A percentile compares a stretch with the other conserved stretches of the same genome.
phyloP scores from a whole-genome alignment of 2,113 vertebrate genomes.

The Mus spicilegus region DNA sequence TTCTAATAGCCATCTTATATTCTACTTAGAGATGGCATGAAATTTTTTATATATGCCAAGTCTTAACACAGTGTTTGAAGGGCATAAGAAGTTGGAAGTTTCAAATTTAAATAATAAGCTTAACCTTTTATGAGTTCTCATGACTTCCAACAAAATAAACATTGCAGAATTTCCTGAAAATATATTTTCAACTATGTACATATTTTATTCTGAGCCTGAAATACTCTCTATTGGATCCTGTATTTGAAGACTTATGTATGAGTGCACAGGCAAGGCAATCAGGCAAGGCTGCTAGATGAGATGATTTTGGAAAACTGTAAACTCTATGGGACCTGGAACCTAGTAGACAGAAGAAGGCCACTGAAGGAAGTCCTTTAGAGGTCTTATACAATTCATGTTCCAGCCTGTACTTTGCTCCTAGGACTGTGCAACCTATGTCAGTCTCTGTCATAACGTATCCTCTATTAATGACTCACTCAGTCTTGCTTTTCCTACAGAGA shows the following conservation, averaged over 20 bases:
- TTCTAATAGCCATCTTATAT: slow-evolving; percentile 73
- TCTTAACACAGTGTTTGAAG: slow-evolving; percentile 62
- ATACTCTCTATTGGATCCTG: background rate
- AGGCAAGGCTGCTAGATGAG: background rate
- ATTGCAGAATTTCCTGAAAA: background rate
- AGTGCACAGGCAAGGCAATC: background rate
- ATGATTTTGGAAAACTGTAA: background rate
- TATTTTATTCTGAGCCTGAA: background rate
- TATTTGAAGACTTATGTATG: background rate
- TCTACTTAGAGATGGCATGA: slow-evolving; percentile 62
- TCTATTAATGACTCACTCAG: too few relatives aligned
- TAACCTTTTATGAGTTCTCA: background rate
- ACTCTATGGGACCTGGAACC: background rate
- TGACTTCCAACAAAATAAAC: background rate
- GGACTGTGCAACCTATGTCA: too few relatives aligned
- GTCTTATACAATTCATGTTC: background rate
- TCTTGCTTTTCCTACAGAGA: background rate
- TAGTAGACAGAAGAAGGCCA: background rate
- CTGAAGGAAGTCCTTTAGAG: background rate
- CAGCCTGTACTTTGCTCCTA: background rate
- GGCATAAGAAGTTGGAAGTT: slow-evolving; percentile 4
- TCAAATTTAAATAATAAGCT: slow-evolving; percentile 23
- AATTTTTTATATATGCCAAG: slow-evolving; percentile 59
- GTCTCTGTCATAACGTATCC: too few relatives aligned
- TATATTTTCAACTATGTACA: background rate